Evolutionary conservation across 2,888 invertebrate species (phyloP).

Genomic region (Pollenia angustigena): DNA sequence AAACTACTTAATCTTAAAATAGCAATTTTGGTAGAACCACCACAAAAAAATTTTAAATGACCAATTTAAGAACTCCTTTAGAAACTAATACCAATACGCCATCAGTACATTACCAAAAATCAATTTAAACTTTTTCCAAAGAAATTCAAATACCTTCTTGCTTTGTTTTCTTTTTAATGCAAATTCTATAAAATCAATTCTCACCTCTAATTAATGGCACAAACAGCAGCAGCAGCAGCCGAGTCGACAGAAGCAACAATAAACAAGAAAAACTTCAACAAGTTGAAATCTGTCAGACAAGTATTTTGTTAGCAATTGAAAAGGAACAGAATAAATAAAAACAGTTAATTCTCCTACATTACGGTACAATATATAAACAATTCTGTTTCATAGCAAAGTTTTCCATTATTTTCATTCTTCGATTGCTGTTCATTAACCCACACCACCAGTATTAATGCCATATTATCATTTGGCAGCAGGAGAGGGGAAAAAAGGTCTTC

Average conservation of each 20-base stretch:
- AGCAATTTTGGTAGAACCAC: constrained; percentile 5
- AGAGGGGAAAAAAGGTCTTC: neutral
- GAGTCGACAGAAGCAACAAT: neutral
- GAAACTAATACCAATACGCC: neutral
- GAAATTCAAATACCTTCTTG: constrained; percentile 7
- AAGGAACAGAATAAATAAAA: constrained; percentile 7
- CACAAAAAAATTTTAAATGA: constrained; percentile 40
- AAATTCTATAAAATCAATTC: constrained; percentile 44
- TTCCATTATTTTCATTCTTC: constrained; percentile 14
- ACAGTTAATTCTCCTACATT: constrained; percentile 40
- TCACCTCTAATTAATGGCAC: constrained; percentile 44
- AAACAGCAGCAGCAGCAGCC: constrained; percentile 24
- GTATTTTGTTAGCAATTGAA: constrained; percentile 20
- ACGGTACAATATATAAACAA: constrained; percentile 20
- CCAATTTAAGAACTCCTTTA: neutral
- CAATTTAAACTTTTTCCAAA: constrained; percentile 34
- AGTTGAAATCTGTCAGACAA: constrained; percentile 24
- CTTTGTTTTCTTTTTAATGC: neutral
- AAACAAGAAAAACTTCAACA: constrained; percentile 1
- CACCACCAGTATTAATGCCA: constrained; percentile 40
- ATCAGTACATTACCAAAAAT: neutral
- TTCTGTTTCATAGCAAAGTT: neutral
- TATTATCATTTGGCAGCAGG: constrained; percentile 56
- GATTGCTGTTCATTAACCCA: constrained; percentile 25
- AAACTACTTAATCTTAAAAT: constrained; percentile 29